phyloP scores from a whole-genome alignment of 2,113 vertebrate genomes.

The Tenebrosternarchus preto region DNA sequence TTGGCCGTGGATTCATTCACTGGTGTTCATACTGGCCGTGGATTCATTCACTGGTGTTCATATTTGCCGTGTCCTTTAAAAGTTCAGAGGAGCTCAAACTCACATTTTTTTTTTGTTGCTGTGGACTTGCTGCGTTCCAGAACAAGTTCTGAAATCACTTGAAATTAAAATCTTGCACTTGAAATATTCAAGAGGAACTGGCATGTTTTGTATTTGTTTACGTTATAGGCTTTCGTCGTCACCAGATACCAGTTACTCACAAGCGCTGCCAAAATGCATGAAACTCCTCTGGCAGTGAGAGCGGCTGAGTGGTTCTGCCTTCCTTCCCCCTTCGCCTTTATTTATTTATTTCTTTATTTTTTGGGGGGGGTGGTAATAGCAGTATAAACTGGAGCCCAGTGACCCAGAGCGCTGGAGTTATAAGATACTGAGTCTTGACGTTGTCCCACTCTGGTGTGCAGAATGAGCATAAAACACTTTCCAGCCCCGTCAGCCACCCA shows the following conservation, averaged over 20 bases:
- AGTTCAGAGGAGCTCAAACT: too few relatives aligned
- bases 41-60: too few relatives aligned
- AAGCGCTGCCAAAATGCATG: slow-evolving; percentile 51
- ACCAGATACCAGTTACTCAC: slow-evolving; percentile 23
- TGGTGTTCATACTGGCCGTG: slow-evolving; percentile 12
- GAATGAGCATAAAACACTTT: slow-evolving; percentile 62
- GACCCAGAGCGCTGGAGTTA: slow-evolving; percentile 53
- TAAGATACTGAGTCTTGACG: slow-evolving; percentile 22
- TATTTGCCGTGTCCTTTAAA: neutral
- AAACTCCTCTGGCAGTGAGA: slow-evolving; percentile 40
- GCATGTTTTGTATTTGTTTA: slow-evolving; percentile 17
- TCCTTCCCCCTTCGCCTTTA: slow-evolving; percentile 40
- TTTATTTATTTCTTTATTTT: too few relatives aligned
- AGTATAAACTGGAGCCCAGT: slow-evolving; percentile 52
- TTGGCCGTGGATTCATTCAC: neutral
- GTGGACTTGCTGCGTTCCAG: neutral
- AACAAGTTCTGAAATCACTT: neutral
- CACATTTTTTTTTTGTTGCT: too few relatives aligned
- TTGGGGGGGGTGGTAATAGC: slow-evolving; percentile 22
- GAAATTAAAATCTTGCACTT: neutral
- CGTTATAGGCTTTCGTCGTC: slow-evolving; percentile 47
- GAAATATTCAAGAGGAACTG: slow-evolving; percentile 6
- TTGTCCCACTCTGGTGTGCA: slow-evolving; percentile 50
- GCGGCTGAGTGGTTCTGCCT: slow-evolving; percentile 31
- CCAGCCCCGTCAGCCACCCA: slow-evolving; percentile 56